Evolutionary conservation across 2,797 vertebrate species (phyloP).

Genomic region (Rhyacichthys aspro): DNA sequence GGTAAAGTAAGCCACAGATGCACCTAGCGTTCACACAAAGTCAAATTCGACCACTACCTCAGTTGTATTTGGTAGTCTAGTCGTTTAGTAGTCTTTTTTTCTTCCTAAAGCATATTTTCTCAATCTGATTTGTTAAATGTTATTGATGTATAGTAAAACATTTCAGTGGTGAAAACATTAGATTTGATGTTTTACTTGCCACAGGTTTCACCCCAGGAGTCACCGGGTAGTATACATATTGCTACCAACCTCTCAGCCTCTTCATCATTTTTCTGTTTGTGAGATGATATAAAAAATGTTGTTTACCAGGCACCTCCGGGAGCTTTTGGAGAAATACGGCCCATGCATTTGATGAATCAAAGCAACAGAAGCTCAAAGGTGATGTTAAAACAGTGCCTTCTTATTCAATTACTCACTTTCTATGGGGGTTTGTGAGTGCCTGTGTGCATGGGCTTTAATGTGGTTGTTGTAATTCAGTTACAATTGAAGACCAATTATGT

Average conservation of each 20-base stretch:
- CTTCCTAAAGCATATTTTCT: too few relatives aligned
- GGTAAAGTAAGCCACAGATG: too few relatives aligned
- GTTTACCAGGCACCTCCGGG: conserved; percentile 22
- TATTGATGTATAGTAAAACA: too few relatives aligned
- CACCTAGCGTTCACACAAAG: too few relatives aligned
- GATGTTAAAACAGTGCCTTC: conserved; percentile 31
- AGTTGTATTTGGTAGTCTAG: too few relatives aligned
- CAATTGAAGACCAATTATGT: conserved; percentile 52
- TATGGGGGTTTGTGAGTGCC: conserved; percentile 42
- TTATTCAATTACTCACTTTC: conserved; percentile 42
- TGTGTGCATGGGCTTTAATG: conserved; percentile 44
- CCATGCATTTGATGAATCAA: conserved; percentile 24
- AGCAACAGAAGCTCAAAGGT: conserved; percentile 27
- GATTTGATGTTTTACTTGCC: conserved; percentile 1
- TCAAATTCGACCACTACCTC: too few relatives aligned
- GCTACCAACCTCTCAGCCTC: conserved; percentile 32
- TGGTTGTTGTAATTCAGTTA: conserved; percentile 47
- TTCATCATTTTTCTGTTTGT: conserved; percentile 39
- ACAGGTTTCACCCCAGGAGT: conserved; percentile 19
- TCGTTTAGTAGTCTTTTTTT: too few relatives aligned
- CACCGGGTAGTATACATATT: conserved; percentile 15
- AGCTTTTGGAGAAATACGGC: conserved; percentile 14
- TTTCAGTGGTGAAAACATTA: too few relatives aligned
- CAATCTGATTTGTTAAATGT: too few relatives aligned
- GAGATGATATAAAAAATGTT: conserved; percentile 22